Evolutionary conservation across 2,797 vertebrate species (phyloP).

Genomic region (Diplodus puntazzo): DNA sequence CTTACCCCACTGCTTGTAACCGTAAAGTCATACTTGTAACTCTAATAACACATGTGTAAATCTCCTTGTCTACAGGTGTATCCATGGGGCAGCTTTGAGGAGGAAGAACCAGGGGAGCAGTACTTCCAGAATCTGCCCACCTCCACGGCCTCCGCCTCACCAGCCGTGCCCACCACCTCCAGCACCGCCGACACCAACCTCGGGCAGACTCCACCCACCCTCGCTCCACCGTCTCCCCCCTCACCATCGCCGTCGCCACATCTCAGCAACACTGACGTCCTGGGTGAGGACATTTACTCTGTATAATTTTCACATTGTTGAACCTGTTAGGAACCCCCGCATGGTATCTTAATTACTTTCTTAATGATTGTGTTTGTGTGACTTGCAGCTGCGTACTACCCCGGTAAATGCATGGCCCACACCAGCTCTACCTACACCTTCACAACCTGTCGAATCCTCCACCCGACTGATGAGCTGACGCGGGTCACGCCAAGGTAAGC

Average conservation of each 20-base stretch:
- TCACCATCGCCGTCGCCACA: conserved; percentile 81
- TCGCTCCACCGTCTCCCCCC: conserved; percentile 75
- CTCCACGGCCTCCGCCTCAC: conserved; percentile 89
- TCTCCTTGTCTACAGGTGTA: conserved; percentile 86
- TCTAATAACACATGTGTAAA: too few species aligned
- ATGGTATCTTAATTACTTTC: too few species aligned
- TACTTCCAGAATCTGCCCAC: conserved; percentile 95
- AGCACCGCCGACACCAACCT: conserved; percentile 83
- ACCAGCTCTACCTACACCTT: conserved; percentile 99
- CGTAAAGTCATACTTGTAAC: too few species aligned
- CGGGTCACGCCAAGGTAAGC: conserved; percentile 95
- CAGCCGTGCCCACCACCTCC: conserved; percentile 86
- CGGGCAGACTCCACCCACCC: conserved; percentile 83
- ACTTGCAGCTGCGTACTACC: conserved; percentile 89
- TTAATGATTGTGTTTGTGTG: background rate
- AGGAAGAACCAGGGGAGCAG: conserved; percentile 96
- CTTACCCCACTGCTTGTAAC: too few species aligned
- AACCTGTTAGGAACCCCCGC: conserved; percentile 54
- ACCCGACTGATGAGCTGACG: conserved; percentile 96
- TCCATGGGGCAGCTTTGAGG: conserved; percentile 94
- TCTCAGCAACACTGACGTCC: conserved; percentile 91
- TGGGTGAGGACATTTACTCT: conserved; percentile 88
- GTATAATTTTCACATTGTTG: background rate
- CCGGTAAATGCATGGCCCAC: conserved; percentile 98
- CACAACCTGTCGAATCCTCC: conserved; percentile 97